Evolutionary conservation across 2,113 vertebrate genomes (phyloP).

Genomic region (Marmota flaviventris): DNA sequence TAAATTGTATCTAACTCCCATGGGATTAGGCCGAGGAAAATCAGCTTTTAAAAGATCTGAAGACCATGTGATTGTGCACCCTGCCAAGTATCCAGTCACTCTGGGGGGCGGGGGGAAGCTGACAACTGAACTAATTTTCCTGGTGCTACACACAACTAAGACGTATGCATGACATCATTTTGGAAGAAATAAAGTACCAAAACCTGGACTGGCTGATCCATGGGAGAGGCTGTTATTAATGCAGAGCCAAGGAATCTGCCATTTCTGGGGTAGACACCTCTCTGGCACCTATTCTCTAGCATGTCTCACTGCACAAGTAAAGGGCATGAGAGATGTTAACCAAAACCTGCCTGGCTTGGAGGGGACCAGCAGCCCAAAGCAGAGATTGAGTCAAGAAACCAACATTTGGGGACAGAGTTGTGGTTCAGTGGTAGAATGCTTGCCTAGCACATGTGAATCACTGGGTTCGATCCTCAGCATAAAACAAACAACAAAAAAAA

Average conservation of each 20-base stretch:
- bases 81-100: constrained; percentile 32
- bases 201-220: neutral
- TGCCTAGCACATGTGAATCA: no score
- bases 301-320: neutral
- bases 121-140: constrained; percentile 33
- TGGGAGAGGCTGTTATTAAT: neutral
- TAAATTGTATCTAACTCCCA: constrained; percentile 53
- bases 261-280: neutral
- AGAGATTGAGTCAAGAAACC: neutral
- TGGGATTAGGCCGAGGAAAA: constrained; percentile 68
- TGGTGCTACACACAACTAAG: neutral
- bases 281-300: neutral
- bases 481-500: no score
- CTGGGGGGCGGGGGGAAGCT: neutral
- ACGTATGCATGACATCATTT: neutral
- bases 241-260: neutral
- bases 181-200: neutral
- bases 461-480: no score
- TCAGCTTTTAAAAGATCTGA: constrained; percentile 69
- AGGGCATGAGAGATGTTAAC: neutral
- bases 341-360: neutral
- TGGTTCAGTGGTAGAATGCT: no score
- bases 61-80: constrained; percentile 23
- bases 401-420: neutral
- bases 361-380: neutral